A percentile compares a stretch with the other conserved stretches of the same genome.
phyloP scores from a whole-genome alignment of 1,140 invertebrate genomes.

The Homalodisca vitripennis region DNA sequence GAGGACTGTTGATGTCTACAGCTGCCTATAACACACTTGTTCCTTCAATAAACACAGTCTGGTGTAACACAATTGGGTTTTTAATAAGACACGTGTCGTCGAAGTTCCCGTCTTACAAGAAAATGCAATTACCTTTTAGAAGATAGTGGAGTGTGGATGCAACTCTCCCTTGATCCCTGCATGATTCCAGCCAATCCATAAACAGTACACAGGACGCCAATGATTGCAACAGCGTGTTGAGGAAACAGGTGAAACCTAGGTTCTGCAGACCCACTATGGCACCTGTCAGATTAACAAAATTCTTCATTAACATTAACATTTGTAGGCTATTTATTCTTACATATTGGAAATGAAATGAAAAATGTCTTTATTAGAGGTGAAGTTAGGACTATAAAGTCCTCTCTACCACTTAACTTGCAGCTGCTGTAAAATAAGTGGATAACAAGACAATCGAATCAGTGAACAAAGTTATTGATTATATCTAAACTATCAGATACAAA shows the following conservation, averaged over 20 bases:
- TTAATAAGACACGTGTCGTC: too few species aligned
- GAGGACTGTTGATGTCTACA: too few species aligned
- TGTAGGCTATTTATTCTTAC: neutral
- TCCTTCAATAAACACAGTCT: too few species aligned
- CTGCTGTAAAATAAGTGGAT: neutral
- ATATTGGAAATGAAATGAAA: neutral
- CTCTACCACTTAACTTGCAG: neutral
- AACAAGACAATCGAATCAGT: neutral
- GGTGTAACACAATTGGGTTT: too few species aligned
- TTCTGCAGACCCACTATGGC: constrained; percentile 78
- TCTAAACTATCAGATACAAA: too few species aligned
- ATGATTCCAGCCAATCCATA: constrained; percentile 73
- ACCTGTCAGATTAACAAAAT: constrained; percentile 49
- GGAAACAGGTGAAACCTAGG: constrained; percentile 82
- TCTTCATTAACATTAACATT: neutral
- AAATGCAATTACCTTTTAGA: constrained; percentile 29
- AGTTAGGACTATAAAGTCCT: neutral
- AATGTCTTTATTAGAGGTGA: neutral
- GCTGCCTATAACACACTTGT: too few species aligned
- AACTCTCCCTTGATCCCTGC: constrained; percentile 47
- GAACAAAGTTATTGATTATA: too few species aligned
- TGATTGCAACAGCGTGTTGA: constrained; percentile 83
- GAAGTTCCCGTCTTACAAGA: too few species aligned
- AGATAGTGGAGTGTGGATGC: constrained; percentile 29
- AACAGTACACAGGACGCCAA: constrained; percentile 79